Conservation (phyloP, 2,888 invertebrate species). For the Brenthis daphne region DNA sequence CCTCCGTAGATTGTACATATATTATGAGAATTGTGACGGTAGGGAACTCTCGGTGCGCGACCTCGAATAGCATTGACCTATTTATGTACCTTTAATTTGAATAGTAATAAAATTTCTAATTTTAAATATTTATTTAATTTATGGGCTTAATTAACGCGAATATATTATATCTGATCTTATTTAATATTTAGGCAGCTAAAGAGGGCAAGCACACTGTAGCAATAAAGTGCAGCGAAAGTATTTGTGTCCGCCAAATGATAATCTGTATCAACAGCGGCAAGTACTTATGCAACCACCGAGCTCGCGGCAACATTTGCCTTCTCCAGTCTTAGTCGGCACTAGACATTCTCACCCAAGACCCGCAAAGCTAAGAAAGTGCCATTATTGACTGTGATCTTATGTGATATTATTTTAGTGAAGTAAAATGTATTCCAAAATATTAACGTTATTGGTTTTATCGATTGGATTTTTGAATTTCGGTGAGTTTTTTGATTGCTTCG, state of each 20-base stretch:
- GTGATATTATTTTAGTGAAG: constrained; percentile 36
- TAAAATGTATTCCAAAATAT: constrained; percentile 37
- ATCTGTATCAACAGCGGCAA: constrained; percentile 73
- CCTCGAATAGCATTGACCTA: too few relatives aligned
- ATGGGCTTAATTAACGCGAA: background rate
- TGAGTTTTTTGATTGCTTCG: constrained; percentile 40
- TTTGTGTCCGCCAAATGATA: constrained; percentile 79
- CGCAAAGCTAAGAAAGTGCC: constrained; percentile 42
- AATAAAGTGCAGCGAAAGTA: constrained; percentile 73
- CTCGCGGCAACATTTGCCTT: constrained; percentile 48
- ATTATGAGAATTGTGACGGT: too few relatives aligned
- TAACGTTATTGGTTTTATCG: constrained; percentile 44
- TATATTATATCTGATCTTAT: background rate
- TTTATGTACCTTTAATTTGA: too few relatives aligned
- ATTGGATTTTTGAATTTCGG: constrained; percentile 54
- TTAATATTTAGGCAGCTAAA: constrained; percentile 31
- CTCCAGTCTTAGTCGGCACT: constrained; percentile 54
- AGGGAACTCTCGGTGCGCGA: too few relatives aligned
- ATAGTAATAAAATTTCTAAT: too few relatives aligned
- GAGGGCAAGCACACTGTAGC: constrained; percentile 47
- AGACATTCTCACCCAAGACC: constrained; percentile 33
- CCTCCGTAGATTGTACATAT: too few relatives aligned
- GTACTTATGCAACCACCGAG: constrained; percentile 70
- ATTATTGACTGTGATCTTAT: constrained; percentile 39
- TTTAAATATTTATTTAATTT: background rate